Evolutionary conservation across 2,797 vertebrate species (phyloP).

Genomic region (Morus bassanus): DNA sequence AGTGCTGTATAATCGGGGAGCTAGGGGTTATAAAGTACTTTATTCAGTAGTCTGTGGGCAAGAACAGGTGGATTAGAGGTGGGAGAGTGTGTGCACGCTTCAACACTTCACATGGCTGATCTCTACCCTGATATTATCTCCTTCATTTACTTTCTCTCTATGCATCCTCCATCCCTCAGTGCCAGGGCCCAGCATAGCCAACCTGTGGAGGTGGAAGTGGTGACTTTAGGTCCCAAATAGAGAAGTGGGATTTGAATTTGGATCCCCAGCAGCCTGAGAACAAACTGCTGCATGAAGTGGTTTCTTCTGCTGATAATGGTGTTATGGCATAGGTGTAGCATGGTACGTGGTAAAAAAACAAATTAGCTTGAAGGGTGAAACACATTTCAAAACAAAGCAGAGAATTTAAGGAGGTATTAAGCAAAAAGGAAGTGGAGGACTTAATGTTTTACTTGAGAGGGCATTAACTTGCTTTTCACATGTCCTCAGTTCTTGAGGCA

Average conservation of each 20-base stretch:
- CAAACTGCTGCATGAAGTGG: not conserved
- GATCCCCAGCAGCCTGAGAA: not conserved
- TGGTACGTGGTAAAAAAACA: not conserved
- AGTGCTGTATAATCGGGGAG: not conserved
- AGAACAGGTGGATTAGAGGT: not conserved
- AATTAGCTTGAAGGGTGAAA: not conserved
- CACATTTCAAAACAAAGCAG: not conserved
- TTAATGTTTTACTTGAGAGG: not conserved
- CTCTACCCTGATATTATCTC: not conserved
- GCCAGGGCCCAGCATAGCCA: not conserved
- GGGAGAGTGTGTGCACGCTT: not conserved
- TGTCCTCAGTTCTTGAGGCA: not conserved
- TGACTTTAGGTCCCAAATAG: not conserved
- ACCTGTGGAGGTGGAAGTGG: not conserved
- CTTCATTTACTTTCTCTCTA: not conserved
- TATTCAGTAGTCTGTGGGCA: not conserved
- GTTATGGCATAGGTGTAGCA: not conserved
- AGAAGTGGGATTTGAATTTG: not conserved
- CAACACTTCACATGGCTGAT: accelerated
- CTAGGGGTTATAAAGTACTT: not conserved
- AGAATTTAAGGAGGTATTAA: not conserved
- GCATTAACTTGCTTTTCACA: not conserved
- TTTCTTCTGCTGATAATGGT: not conserved
- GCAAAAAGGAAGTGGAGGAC: not conserved
- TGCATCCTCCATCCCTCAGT: not conserved